These are phyloP conservation scores for Aphidius ervi DNA, from an alignment of 1,140 invertebrate genomes.

Conservation along the genomic window DNA sequence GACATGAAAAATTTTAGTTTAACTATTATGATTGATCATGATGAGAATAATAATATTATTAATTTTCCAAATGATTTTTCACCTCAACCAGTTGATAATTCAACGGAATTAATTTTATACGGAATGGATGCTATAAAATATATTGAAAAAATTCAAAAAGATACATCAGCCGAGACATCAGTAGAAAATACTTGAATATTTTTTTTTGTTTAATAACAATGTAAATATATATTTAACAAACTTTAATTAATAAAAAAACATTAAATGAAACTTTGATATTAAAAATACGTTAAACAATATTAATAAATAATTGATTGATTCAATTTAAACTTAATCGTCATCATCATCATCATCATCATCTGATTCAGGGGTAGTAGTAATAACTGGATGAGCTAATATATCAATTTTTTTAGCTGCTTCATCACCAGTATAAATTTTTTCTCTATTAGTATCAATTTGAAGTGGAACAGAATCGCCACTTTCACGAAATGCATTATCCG, in stretches of 20 bases:
- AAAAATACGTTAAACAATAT: neutral
- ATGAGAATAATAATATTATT: slow-evolving; percentile 20
- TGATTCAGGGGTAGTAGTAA: neutral
- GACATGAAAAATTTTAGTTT: too few species aligned
- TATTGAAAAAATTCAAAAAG: too few species aligned
- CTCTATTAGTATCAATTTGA: slow-evolving; percentile 38
- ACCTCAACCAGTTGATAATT: slow-evolving; percentile 21
- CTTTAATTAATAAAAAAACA: neutral
- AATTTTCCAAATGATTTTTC: slow-evolving; percentile 30
- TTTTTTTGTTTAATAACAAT: too few species aligned
- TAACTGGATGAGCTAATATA: slow-evolving; percentile 21
- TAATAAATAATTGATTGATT: neutral
- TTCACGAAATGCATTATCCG: slow-evolving; percentile 47
- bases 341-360: neutral
- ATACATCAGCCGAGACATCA: too few species aligned
- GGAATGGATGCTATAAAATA: too few species aligned
- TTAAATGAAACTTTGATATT: too few species aligned
- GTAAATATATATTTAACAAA: slow-evolving; percentile 15
- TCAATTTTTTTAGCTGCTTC: slow-evolving; percentile 36
- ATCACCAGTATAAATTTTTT: slow-evolving; percentile 39
- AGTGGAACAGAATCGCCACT: slow-evolving; percentile 42
- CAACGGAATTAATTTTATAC: slow-evolving; percentile 10
- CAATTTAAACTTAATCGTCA: neutral
- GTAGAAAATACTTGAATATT: too few species aligned
- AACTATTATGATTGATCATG: slow-evolving; percentile 21